Percentiles rank a stretch among this genome's conserved stretches.
These are phyloP conservation scores for Argyra leucocephala DNA, from an alignment of 2,888 invertebrate genomes.

Conservation along the genomic window DNA sequence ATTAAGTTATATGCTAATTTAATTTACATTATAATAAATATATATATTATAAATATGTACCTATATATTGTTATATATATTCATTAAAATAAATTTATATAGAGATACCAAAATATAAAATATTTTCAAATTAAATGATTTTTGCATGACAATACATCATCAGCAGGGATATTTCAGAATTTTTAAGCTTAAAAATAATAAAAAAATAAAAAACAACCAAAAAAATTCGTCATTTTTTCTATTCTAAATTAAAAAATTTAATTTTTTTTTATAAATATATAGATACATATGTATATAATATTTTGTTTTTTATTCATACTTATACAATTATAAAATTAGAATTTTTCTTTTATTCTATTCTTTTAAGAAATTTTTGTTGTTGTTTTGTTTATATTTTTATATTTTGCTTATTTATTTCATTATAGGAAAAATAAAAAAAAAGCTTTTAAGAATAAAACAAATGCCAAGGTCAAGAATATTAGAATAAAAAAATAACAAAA, in stretches of 20 bases:
- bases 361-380: no score
- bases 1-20: neutral
- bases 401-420: no score
- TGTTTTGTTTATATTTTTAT: no score
- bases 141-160: no score
- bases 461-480: conserved; percentile 6
- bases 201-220: no score
- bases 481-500: neutral
- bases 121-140: no score
- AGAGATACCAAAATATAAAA: no score
- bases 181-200: no score
- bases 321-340: neutral
- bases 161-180: no score
- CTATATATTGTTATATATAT: no score
- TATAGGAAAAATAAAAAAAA: neutral
- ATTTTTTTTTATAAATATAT: neutral
- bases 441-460: neutral
- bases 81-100: no score
- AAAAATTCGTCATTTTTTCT: neutral
- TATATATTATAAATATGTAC: no score
- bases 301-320: neutral
- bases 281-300: neutral
- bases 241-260: neutral
- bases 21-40: neutral
- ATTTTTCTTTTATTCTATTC: neutral